Base-by-base conservation (phyloP, 2,797 vertebrate genomes). In the Liparis tanakae region DNA sequence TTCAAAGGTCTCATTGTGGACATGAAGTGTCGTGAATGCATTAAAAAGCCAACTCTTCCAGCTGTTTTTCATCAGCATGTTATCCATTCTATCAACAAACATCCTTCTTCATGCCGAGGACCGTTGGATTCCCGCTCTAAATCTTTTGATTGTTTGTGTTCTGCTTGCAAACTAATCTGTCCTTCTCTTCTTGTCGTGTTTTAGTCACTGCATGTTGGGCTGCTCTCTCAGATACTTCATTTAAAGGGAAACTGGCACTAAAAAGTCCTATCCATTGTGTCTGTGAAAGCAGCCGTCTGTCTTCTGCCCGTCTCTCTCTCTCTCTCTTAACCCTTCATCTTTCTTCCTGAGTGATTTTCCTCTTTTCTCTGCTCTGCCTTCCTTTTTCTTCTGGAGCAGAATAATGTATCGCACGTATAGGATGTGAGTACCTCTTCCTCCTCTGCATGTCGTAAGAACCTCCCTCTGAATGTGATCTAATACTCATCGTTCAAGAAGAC, bases 321-420 rank as follows among this genome's bases (percentile, higher is more conserved):
- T 77, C 57, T 91, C 79, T 90, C 78, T 90, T 93, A 91, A 94
- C 86, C 84, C 88, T 81, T 78, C 85, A 78, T 91, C 77, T 94
- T 72, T 93, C 82, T 90, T 76, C 89, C 81, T 91, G 73, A 93
- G 89, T 97, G 95, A 95, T 93, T 83, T 30, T 94, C 95, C 94
- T 95, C 55, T 93, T 96, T 92, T 95, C 34, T 89, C 94, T 97
- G 95, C 94, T 97, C 95, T 95, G 96, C 97, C 95, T 96, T 95
- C 97, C 96, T 96, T 95, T 30, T 96, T 93, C 88, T 94, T 89
- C 76, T 13, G 93, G 98, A 98, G 96, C 96, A 99, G 98, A 97
- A 96, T 98, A 95, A 99, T 99, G 97, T 99, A 99, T 97, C 97
- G 97, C 95, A 99, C 98, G 88, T 99, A 99, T 95, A 98, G 97